A percentile compares a stretch with the other conserved stretches of the same genome.
These are phyloP conservation scores for Camponotus pennsylvanicus DNA, from an alignment of 1,140 invertebrate species.

Conservation along the genomic window DNA sequence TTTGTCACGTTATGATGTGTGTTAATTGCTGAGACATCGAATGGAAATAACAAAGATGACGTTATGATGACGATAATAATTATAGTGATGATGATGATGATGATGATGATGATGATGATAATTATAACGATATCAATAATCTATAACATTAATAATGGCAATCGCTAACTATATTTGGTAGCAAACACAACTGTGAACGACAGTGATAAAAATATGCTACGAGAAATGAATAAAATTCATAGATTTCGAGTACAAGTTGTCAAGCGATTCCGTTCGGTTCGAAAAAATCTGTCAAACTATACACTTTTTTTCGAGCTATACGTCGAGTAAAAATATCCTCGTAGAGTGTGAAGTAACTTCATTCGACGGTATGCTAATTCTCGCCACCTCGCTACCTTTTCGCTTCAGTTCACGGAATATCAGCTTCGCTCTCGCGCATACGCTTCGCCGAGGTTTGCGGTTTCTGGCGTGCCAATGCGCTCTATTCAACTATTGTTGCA, in stretches of 20 bases:
- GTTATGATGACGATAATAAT: constrained; percentile 71
- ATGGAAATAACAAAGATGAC: constrained; percentile 73
- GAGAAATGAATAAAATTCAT: constrained; percentile 4
- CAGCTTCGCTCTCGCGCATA: constrained; percentile 32
- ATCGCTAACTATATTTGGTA: background rate
- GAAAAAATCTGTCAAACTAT: background rate
- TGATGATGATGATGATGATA: constrained; percentile 58
- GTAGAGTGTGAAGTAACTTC: background rate
- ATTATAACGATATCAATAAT: constrained; percentile 69
- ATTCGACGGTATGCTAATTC: constrained; percentile 38
- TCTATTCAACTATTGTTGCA: constrained; percentile 66
- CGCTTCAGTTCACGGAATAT: constrained; percentile 27
- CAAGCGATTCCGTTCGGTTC: background rate
- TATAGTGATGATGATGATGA: constrained; percentile 61
- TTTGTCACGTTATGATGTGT: constrained; percentile 79
- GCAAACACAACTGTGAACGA: background rate
- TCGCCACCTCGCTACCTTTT: constrained; percentile 27
- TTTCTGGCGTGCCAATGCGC: constrained; percentile 52
- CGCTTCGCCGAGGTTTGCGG: constrained; percentile 47
- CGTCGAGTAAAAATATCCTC: background rate
- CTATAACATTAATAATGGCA: constrained; percentile 69
- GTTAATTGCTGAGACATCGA: constrained; percentile 68
- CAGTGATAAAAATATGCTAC: background rate
- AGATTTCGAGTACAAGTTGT: background rate
- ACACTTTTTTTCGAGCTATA: background rate